Evolutionary conservation across 2,888 invertebrate genomes (phyloP), one percentile per base, ranked within the genome.

Genomic region (Cryptocephalus moraei): DNA sequence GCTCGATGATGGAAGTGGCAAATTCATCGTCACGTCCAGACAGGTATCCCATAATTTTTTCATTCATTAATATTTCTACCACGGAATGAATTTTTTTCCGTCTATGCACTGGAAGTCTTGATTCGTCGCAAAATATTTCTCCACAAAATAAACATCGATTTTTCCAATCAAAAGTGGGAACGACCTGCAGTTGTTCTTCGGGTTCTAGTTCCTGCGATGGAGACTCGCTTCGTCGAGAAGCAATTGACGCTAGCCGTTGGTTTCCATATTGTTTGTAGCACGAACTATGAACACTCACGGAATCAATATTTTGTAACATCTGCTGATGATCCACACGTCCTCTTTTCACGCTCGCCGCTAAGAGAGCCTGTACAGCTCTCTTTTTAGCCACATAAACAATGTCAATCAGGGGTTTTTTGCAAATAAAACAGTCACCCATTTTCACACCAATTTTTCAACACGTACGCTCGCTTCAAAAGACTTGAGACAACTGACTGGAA

Each of bases 241-340:
- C 32, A 43, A 43, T 33, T 33, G 43, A 43, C 8, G 43, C 43
- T 32, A 43, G 43, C 33, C 43, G 32, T 43, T 43, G 33, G 43
- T 43, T 33, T 33, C 33, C 33, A 43, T 43, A 43, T 43, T 43
- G 32, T 33, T 43, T 43, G 33, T 43, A 43, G 43, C 43, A 43
- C 43, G 43, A n/a, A 39, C 39, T 39, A 39, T 39, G 39, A 39
- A 39, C 39, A 39, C 39, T 39, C 39, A 39, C 39, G 8, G 39
- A 39, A 11, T 39, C 39, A 11, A 39, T 11, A 39, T 8, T 39
- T 39, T 39, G 39, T 39, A 39, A 11, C 39, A 39, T 39, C 9
- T 11, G 9, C 12, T 39, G 39, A 39, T 39, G 39, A 8, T 39
- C 39, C 39, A 39, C 39, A 43, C 33, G 32, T 33, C 43, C 43